Conservation (phyloP, 1,140 invertebrate species). For the Micrasema minimum region DNA sequence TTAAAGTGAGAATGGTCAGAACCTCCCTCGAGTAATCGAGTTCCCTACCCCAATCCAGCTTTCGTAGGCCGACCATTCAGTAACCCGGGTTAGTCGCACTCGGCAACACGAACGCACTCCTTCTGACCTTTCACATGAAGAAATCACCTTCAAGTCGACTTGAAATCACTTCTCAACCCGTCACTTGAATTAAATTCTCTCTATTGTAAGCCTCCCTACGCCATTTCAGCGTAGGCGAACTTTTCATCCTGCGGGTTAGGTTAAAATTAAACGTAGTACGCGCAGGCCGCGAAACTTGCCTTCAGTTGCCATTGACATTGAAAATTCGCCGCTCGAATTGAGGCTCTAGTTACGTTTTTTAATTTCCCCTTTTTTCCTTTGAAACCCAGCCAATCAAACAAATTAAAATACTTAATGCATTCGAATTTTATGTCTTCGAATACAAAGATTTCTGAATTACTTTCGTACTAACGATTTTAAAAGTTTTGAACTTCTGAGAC, state of each 20-base stretch:
- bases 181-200: not conserved
- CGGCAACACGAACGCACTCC: constrained; percentile 45
- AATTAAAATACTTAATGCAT: no score
- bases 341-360: no score
- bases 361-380: no score
- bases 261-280: not conserved
- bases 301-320: constrained; percentile 35
- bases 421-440: no score
- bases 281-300: not conserved
- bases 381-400: no score
- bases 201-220: not conserved
- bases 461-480: constrained; percentile 3
- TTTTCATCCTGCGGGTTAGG: not conserved
- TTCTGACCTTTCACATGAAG: not conserved
- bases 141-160: constrained; percentile 20
- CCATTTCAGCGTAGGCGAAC: not conserved
- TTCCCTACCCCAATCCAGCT: constrained; percentile 37
- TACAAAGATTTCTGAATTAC: no score
- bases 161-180: not conserved
- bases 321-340: constrained; percentile 11
- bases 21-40: constrained; percentile 14
- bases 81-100: constrained; percentile 52
- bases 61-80: constrained; percentile 41
- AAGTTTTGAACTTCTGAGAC: constrained; percentile 7
- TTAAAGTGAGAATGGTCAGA: not conserved